These are phyloP conservation scores for Heteromurus nitidus DNA, from an alignment of 2,888 invertebrate genomes.

Conservation along the genomic window DNA sequence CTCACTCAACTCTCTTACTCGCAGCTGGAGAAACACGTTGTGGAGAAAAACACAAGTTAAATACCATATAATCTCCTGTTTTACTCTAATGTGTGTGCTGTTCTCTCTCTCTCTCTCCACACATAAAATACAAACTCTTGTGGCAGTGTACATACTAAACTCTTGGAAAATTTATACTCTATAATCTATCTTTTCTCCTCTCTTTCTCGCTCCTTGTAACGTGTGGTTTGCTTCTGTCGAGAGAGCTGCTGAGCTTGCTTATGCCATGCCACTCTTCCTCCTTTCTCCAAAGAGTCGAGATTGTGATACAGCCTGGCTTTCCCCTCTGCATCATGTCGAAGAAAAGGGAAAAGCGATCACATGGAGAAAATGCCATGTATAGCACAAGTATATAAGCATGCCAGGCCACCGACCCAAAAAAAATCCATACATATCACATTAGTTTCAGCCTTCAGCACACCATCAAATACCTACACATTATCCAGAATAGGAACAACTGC, in stretches of 20 bases:
- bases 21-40: constrained; percentile 1
- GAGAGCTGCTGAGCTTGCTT: too few relatives aligned
- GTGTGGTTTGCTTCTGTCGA: too few relatives aligned
- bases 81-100: too few relatives aligned
- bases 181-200: constrained; percentile 13
- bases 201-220: too few relatives aligned
- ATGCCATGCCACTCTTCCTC: too few relatives aligned
- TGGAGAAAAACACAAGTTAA: constrained; percentile 4
- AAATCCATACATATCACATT: not conserved
- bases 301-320: not conserved
- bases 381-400: constrained; percentile 9
- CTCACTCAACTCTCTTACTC: too few relatives aligned
- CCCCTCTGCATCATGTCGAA: constrained; percentile 9
- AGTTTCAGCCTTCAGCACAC: not conserved
- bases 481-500: too few relatives aligned
- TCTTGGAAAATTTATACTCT: not conserved
- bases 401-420: constrained; percentile 55
- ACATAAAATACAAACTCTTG: too few relatives aligned
- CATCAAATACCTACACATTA: too few relatives aligned
- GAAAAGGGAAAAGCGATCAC: not conserved
- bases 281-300: too few relatives aligned
- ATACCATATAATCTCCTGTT: constrained; percentile 21
- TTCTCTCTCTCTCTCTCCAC: too few relatives aligned
- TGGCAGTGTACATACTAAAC: too few relatives aligned
- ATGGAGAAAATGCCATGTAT: not conserved